Evolutionary conservation across 2,888 invertebrate species (phyloP).

Genomic region (Metopia argyrocephala): DNA sequence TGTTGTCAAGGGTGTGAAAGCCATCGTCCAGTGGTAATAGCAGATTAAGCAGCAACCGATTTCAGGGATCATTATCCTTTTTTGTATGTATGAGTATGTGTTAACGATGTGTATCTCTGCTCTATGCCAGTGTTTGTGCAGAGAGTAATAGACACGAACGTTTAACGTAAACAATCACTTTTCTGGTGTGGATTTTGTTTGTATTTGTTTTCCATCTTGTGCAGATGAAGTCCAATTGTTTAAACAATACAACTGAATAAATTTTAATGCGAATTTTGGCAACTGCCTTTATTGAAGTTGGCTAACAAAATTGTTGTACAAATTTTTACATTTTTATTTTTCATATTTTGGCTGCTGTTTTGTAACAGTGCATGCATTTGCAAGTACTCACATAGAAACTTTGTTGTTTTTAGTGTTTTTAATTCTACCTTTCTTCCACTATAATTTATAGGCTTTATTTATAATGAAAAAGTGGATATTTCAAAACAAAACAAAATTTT

Average conservation of each 20-base stretch:
- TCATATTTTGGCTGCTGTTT: conserved; percentile 40
- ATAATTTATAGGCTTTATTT: conserved; percentile 4
- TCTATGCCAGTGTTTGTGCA: conserved; percentile 9
- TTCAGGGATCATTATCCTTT: conserved; percentile 19
- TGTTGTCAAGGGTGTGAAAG: neutral
- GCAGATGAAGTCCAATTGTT: conserved; percentile 16
- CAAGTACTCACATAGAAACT: neutral
- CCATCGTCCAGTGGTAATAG: neutral
- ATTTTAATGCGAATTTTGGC: conserved; percentile 77
- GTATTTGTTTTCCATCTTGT: conserved; percentile 2
- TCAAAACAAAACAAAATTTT: neutral
- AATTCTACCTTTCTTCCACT: neutral
- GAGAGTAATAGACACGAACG: conserved; percentile 20
- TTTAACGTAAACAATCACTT: neutral
- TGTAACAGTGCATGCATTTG: neutral
- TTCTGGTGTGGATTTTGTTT: neutral
- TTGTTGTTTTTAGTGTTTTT: conserved; percentile 30
- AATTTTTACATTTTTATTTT: conserved; percentile 31
- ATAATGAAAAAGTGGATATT: neutral
- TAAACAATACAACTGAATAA: conserved; percentile 74
- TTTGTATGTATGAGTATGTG: neutral
- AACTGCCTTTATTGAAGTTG: conserved; percentile 68
- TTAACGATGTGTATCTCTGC: neutral
- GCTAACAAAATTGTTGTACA: conserved; percentile 59
- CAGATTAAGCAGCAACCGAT: conserved; percentile 20